Conservation (phyloP, 2,888 invertebrate species). For the Nemapogon koenigi region DNA sequence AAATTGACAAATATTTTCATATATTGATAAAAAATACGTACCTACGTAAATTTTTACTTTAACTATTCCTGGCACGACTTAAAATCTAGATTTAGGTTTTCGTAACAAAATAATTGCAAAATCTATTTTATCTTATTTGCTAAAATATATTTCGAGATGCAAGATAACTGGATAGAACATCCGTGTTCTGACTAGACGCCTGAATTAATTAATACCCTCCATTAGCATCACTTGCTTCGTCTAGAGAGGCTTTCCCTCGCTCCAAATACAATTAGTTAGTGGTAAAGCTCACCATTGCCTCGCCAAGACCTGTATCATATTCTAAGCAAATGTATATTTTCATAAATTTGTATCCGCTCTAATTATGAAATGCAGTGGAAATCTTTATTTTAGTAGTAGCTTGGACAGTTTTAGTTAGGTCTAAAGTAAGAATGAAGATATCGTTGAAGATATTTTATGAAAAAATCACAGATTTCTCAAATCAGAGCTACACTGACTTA, state of each 20-base stretch:
- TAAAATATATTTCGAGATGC: conserved; percentile 6
- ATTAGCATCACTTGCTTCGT: conserved; percentile 54
- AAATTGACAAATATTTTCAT: too few relatives aligned
- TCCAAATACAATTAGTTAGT: conserved; percentile 51
- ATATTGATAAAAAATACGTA: too few relatives aligned
- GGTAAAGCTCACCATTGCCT: conserved; percentile 6
- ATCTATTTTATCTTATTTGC: too few relatives aligned
- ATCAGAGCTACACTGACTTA: too few relatives aligned
- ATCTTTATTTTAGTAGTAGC: conserved; percentile 17
- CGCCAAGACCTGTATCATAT: conserved; percentile 2
- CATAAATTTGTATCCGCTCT: conserved; percentile 14
- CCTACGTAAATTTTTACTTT: too few relatives aligned
- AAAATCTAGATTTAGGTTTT: too few relatives aligned
- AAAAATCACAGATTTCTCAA: too few relatives aligned
- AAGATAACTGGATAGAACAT: conserved; percentile 9
- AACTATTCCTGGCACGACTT: too few relatives aligned
- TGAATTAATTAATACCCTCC: conserved; percentile 59
- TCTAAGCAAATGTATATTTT: conserved; percentile 7
- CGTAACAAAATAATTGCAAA: too few relatives aligned
- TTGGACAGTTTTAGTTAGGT: too few relatives aligned
- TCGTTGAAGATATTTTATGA: too few relatives aligned
- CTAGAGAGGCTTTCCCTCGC: conserved; percentile 41
- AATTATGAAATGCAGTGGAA: conserved; percentile 12
- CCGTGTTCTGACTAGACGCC: conserved; percentile 32
- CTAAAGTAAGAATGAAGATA: too few relatives aligned